Conservation (phyloP, 2,113 vertebrate species). For the Aldabrachelys gigantea region DNA sequence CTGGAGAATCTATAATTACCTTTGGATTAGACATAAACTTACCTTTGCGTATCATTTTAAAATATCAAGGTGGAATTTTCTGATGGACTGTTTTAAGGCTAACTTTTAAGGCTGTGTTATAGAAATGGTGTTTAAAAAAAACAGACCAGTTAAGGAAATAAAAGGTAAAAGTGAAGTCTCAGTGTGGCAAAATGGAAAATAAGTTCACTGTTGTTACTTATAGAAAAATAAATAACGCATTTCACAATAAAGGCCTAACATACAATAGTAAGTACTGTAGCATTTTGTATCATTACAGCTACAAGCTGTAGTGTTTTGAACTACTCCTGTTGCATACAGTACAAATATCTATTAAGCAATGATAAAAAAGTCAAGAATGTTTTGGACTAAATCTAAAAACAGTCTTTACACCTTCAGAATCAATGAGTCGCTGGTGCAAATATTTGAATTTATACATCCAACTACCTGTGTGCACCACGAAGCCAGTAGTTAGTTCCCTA, state of each 20-base stretch:
- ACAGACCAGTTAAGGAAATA: background rate
- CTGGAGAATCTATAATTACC: background rate
- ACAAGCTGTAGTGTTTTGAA: background rate
- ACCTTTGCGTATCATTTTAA: background rate
- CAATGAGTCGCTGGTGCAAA: background rate
- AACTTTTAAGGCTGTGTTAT: background rate
- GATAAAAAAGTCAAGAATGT: background rate
- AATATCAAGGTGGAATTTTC: rapidly evolving
- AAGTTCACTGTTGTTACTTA: background rate
- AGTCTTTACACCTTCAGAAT: background rate
- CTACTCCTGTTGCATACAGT: background rate
- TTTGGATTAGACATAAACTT: background rate
- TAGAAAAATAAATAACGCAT: background rate
- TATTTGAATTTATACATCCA: background rate
- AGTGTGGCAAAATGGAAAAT: background rate
- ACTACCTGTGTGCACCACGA: rapidly evolving
- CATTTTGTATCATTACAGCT: background rate
- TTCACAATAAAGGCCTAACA: background rate
- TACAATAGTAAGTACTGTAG: background rate
- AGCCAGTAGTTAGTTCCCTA: background rate
- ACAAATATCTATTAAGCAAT: background rate
- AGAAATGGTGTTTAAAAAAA: background rate
- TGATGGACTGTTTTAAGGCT: background rate
- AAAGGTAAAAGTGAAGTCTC: background rate
- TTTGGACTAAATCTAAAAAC: background rate